Evolutionary conservation across 2,888 invertebrate genomes (phyloP).

Genomic region (Drosophila prostipennis): DNA sequence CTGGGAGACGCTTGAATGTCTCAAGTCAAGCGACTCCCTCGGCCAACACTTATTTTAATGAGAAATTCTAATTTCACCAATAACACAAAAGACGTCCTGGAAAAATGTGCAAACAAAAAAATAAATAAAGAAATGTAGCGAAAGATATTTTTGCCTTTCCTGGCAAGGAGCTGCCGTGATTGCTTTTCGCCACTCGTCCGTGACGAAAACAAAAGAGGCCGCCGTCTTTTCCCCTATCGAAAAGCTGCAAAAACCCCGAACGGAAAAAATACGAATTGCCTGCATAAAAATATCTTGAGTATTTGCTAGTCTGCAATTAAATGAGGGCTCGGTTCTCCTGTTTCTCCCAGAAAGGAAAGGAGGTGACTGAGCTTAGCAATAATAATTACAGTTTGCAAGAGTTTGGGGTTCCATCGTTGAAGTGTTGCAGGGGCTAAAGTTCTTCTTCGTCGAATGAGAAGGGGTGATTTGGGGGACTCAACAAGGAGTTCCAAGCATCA

Average conservation of each 20-base stretch:
- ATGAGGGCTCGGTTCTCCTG: conserved; percentile 26
- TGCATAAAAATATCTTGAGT: conserved; percentile 59
- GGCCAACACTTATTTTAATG: conserved; percentile 77
- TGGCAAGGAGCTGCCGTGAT: conserved; percentile 54
- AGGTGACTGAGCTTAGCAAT: conserved; percentile 44
- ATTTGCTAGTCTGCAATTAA: conserved; percentile 65
- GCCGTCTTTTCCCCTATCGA: conserved; percentile 30
- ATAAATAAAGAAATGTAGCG: conserved; percentile 42
- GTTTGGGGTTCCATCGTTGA: conserved; percentile 10
- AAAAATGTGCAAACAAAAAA: conserved; percentile 60
- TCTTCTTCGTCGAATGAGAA: background rate
- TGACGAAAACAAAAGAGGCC: conserved; percentile 73
- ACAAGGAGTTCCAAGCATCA: background rate
- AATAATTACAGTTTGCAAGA: conserved; percentile 45
- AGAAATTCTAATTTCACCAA: conserved; percentile 81
- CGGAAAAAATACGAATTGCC: conserved; percentile 54
- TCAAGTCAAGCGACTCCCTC: conserved; percentile 75
- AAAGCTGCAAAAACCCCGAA: conserved; percentile 15
- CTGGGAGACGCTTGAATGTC: conserved; percentile 51
- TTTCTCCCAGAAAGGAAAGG: background rate
- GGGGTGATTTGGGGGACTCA: background rate
- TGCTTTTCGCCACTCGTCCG: conserved; percentile 75
- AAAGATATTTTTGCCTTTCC: conserved; percentile 54
- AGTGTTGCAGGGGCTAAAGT: conserved; percentile 43
- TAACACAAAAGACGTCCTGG: conserved; percentile 62